Conservation (phyloP, 2,888 invertebrate species). For the Drosophila imparisetae region DNA sequence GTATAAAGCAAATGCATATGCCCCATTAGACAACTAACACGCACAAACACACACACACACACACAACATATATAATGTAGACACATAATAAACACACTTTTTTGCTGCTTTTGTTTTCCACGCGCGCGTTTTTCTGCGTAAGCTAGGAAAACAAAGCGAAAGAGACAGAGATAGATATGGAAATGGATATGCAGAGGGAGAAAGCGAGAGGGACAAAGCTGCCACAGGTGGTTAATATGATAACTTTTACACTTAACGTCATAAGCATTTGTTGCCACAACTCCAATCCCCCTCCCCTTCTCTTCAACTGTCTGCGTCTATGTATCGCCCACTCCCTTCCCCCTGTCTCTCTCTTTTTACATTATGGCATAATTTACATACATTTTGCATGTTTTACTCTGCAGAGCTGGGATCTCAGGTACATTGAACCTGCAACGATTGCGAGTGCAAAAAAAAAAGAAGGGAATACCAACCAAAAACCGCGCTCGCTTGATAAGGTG, state of each 20-base stretch:
- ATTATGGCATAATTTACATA: conserved; percentile 73
- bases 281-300: no score
- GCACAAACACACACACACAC: conserved; percentile 17
- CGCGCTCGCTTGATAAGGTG: conserved; percentile 43
- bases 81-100: conserved; percentile 62
- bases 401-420: conserved; percentile 51
- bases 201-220: conserved; percentile 4
- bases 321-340: conserved; percentile 4
- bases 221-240: conserved; percentile 77
- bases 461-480: conserved; percentile 25
- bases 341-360: not conserved
- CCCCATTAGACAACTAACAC: conserved; percentile 65
- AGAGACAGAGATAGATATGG: not conserved
- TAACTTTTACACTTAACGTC: conserved; percentile 73
- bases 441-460: conserved; percentile 30
- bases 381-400: conserved; percentile 71
- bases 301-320: conserved; percentile 3
- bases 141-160: conserved; percentile 3
- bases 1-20: conserved; percentile 69
- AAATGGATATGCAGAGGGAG: not conserved
- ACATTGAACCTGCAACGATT: conserved; percentile 75
- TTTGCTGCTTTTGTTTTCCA: conserved; percentile 35
- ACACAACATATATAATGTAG: conserved; percentile 11
- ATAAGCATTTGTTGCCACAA: conserved; percentile 41
- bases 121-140: conserved; percentile 26